Evolutionary conservation across 1,140 invertebrate species (phyloP).

Genomic region (Macrotrachela quadricornifera): DNA sequence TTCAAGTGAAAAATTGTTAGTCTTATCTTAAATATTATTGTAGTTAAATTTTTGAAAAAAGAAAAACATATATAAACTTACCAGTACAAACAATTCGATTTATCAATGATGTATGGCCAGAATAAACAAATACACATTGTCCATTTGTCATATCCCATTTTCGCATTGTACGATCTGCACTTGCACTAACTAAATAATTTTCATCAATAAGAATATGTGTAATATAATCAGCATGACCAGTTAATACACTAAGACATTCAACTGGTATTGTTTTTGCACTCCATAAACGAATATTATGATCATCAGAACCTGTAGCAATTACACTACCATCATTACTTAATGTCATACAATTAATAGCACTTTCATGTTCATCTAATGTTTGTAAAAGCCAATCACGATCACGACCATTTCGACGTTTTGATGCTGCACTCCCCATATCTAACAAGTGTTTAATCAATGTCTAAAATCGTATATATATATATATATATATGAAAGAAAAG

Average conservation of each 20-base stretch:
- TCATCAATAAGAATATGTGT: constrained; percentile 34
- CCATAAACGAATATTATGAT: constrained; percentile 34
- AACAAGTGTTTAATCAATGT: no score
- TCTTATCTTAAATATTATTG: no score
- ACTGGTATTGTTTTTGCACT: constrained; percentile 31
- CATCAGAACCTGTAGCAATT: constrained; percentile 36
- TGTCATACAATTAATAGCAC: constrained; percentile 35
- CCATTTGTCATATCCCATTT: constrained; percentile 37
- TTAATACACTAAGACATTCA: constrained; percentile 35
- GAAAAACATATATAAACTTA: no score
- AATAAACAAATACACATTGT: constrained; percentile 31
- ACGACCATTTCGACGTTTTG: no score
- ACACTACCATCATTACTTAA: constrained; percentile 36
- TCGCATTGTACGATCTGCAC: constrained; percentile 34
- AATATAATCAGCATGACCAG: constrained; percentile 34
- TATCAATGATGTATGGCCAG: constrained; percentile 33
- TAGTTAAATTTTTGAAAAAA: no score
- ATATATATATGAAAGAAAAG: no score
- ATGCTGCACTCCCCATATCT: no score
- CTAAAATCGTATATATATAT: no score
- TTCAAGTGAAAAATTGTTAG: no score
- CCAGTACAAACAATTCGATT: constrained; percentile 35
- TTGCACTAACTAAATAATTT: constrained; percentile 34
- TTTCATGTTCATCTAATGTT: constrained; percentile 24
- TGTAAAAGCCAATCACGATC: neutral